Evolutionary conservation across 2,888 invertebrate genomes (phyloP), one percentile per base, ranked within the genome.

Genomic region (Aleiodes leptofemur): DNA sequence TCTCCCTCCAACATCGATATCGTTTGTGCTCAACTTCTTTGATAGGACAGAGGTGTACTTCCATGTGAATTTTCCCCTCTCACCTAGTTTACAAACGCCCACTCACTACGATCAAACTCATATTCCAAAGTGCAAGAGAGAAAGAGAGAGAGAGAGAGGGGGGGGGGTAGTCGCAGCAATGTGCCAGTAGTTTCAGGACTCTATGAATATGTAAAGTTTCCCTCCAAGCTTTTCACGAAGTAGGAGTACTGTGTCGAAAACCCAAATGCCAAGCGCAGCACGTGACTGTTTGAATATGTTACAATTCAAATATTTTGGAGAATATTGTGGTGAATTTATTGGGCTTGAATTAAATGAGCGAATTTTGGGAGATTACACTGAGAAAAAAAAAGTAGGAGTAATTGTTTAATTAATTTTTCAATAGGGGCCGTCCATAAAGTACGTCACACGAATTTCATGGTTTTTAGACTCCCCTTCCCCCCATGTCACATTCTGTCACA

Each of bases 171-270:
- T 56, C 23, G 70, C 38, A 14, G 51, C 57, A 57, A 72, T 57
- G 79, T 72, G 78, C 77, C 76, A 64, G 48, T 64, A 64, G 64
- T 64, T 64, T 64, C 34, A 43, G 48, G 64, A 78, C 81, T 84
- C 83, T 85, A 86, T 85, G 86, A 86, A 86, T 86, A 86, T 86
- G 86, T 84, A 86, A 85, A 86, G 83, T 85, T 83, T 59, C 69
- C 76, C 68, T 43, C 3, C 70, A 74, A 59, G 23, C 43, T 43
- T 34, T 59, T 66, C 69, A 34, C 64, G 48, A 38, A 68, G 14
- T 79, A 82, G 80, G 79, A 79, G 79, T 78, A 80, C 81, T 80
- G 80, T 81, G 76, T 64, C 64, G 64, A 64, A 34, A 43, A 43
- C 43, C 64, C 11, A 64, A 64, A 64, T 48, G 48, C 34, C 59